Evolutionary conservation across 1,140 invertebrate genomes (phyloP), one percentile per base, ranked within the genome.

Genomic region (Onthophagus taurus): DNA sequence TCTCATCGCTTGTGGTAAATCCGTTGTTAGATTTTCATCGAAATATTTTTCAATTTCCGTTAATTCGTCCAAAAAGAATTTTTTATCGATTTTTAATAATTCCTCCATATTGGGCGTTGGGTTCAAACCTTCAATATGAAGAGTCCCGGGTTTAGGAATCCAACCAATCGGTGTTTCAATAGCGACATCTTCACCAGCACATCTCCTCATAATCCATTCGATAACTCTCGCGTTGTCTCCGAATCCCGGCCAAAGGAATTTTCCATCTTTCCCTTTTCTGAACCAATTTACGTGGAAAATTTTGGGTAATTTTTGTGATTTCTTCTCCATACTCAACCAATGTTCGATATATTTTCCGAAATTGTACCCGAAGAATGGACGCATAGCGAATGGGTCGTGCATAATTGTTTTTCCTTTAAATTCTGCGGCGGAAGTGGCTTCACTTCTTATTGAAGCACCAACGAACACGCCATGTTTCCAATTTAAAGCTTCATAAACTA

Each of bases 241-340:
- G 62, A 94, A 99, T 49, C 95, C 95, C 17, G 95, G 95, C 95
- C 95, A 98, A 30, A 98, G 67, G 72, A 96, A 97, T 64, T 88
- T 83, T 5, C 89, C 90, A 57, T 80, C 59, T 0, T 53, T 48
- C 46, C 78, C 74, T 61, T 95, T 94, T 48, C 93, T 76, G 77
- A 98, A 99, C 95, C 95, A 99, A 65, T 99, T 98, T 17, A 98
- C 93, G 59, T 97, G 92, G 77, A 94, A 98, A 48, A 97, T 85
- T 64, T 87, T 87, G 3, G 95, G 95, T 41, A 97, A 67, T 24
- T 81, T 74, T 4, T 70, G 64, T 2, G 76, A 57, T 3, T 67
- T 67, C 2, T 79, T 70, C 29, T 76, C 74, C 79, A 97, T 88
- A 49, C 77, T 85, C 30, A 98, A 68, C 96, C 96, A 99, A 60